Conservation (phyloP, 2,888 invertebrate genomes). For the Polyploca ridens region DNA sequence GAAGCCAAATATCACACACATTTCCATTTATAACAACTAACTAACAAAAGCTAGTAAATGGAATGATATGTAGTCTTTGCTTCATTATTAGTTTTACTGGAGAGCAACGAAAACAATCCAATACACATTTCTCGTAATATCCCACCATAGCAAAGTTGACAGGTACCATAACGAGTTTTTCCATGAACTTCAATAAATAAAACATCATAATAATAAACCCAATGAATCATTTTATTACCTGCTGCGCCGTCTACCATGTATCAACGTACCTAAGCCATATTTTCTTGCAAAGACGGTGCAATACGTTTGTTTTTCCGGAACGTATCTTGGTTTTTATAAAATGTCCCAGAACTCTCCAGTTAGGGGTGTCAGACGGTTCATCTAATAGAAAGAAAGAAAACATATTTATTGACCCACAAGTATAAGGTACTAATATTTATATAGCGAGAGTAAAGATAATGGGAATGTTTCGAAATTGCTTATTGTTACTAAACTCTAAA, state of each 20-base stretch:
- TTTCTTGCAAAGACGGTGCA: slow-evolving; percentile 63
- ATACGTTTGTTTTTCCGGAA: slow-evolving; percentile 72
- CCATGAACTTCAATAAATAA: neutral
- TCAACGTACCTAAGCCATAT: slow-evolving; percentile 56
- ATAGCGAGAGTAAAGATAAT: no score
- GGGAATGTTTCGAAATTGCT: no score
- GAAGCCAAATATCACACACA: neutral
- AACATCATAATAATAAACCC: neutral
- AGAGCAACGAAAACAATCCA: neutral
- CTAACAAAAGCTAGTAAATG: no score
- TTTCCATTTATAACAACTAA: no score
- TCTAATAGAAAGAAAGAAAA: no score
- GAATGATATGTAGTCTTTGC: no score
- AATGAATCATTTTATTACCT: slow-evolving; percentile 12
- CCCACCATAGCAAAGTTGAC: neutral
- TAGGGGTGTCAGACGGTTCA: no score
- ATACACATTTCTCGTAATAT: neutral
- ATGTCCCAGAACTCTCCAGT: slow-evolving; percentile 41
- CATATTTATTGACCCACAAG: no score
- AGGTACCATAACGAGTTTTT: neutral
- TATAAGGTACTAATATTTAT: no score
- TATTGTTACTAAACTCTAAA: no score
- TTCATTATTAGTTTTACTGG: no score
- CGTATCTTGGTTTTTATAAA: slow-evolving; percentile 71
- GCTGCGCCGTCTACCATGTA: slow-evolving; percentile 40